Evolutionary conservation across 1,140 invertebrate genomes (phyloP), one percentile per base, ranked within the genome.

Genomic region (Drosophila serrata): DNA sequence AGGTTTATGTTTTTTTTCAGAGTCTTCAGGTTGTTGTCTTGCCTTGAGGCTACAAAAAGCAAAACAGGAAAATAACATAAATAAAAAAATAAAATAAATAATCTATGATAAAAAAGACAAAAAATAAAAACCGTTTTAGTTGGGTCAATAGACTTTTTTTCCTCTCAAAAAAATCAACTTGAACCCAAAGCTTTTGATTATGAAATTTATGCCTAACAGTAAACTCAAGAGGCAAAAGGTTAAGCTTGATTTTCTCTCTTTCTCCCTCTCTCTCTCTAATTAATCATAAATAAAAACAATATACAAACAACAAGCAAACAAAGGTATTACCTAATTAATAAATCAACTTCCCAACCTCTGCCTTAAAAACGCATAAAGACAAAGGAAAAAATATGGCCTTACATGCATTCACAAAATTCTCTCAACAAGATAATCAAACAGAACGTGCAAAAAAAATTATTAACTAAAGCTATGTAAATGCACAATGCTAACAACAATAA

Each of bases 301-400:
- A 56, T 4, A 22, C 9, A 7, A 4, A 24, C 22, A 37, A 35
- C 17, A 9, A 9, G n/a, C 31, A 53, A n/a, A 42, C 37, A 48
- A 45, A 45, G n/a, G 33, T 33, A 60, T 42, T 51, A 61, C 24
- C 33, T 17, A 33, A 51, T 43, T 24, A 33, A 51, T 51, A 39
- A 51, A 45, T 58, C 37, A 63, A 45, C 35, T 35, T 63, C 24
- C n/a, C 22, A 46, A 12, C 7, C 15, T n/a, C 19, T 35, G 31
- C 31, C 29, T 56, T 35, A 40, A 63, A 77, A 59, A 55, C 56
- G 79, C 81, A 82, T 76, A 80, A 80, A 84, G 49, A 67, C 75
- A 59, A 79, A 63, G 74, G 75, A 69, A 61, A 61, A 70, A 70
- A 68, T n/a, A n/a, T 45, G 39, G 55, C 69, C 61, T 68, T 70